Percentiles rank a stretch among this genome's conserved stretches.
These are phyloP conservation scores for Nothura maculosa DNA, from an alignment of 2,797 vertebrate species.

Conservation along the genomic window DNA sequence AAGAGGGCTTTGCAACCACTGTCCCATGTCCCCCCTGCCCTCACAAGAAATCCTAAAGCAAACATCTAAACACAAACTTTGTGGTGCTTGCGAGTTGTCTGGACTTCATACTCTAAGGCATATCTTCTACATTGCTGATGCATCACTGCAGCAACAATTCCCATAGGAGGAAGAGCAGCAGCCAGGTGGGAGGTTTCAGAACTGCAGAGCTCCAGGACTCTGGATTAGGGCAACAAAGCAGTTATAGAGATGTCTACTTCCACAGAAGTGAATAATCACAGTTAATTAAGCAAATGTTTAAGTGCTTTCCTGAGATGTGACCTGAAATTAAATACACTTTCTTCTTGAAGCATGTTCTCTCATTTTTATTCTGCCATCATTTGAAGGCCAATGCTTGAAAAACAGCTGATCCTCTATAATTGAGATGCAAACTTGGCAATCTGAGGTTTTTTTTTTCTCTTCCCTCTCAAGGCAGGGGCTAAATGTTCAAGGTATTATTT, in stretches of 20 bases:
- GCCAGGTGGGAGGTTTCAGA: background rate
- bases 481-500: conserved; percentile 15
- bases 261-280: conserved; percentile 6
- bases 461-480: background rate
- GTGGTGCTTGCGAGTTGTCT: background rate
- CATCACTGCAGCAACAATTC: background rate
- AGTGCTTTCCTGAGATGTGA: conserved; percentile 8
- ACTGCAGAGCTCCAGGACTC: background rate
- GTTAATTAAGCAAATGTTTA: conserved; percentile 16
- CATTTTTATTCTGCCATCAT: conserved; percentile 12
- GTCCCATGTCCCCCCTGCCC: background rate
- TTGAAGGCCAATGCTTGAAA: conserved; percentile 29
- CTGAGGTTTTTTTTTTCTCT: background rate
- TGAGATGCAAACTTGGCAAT: conserved; percentile 46
- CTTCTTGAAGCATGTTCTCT: background rate
- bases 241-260: background rate
- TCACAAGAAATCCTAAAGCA: background rate
- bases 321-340: conserved; percentile 21
- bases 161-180: background rate
- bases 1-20: background rate
- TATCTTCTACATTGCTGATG: background rate
- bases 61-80: rapidly evolving
- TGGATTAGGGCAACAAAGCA: background rate
- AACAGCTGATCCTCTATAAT: conserved; percentile 32
- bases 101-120: background rate